Base-by-base conservation (phyloP, 2,888 invertebrate species). In the Nymphalis urticae region DNA sequence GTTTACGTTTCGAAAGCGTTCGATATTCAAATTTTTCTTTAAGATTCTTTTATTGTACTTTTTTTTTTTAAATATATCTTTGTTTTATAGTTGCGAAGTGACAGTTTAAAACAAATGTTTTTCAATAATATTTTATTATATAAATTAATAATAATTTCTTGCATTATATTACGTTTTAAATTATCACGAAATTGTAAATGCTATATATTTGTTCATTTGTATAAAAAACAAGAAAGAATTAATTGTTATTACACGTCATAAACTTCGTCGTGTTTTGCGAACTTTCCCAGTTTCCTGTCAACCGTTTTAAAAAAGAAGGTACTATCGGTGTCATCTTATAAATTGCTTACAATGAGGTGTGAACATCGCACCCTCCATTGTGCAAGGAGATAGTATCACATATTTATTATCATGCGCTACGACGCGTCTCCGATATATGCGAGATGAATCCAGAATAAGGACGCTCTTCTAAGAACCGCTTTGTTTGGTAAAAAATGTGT, bases 371-470 rank as follows among this genome's bases (percentile, higher is more conserved):
- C 74, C 73, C 68, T 69, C 72, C 54, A 69, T 70, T 66, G 64
- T 72, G 62, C 58, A 56, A 58, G 70, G 67, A 69, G 72, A 72
- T 72, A 54, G 64, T 62, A 69, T 71, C 71, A 64, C 24, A 32
- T 27, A 63, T 64, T 64, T 76, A 79, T 88, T 87, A 84, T 79
- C 76, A 87, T 87, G 83, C 87, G 72, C 21, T 73, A 64, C 74
- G 64, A 73, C 67, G 64, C 73, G 68, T 42, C 60, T 65, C 72
- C 71, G 69, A 73, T 71, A 73, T 72, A 64, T 80, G 85, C 84
- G 87, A 83, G 79, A 77, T 74, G 89, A 83, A 89, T 89, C 81
- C 80, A 80, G 86, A 89, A 85, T 87, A 83, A 79, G 75, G 71
- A 66, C 75, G 77, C 27, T 75, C 79, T 84, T 79, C 77, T 78